Base-by-base conservation (phyloP, 2,113 vertebrate genomes). In the Pelecanoides urinatrix region DNA sequence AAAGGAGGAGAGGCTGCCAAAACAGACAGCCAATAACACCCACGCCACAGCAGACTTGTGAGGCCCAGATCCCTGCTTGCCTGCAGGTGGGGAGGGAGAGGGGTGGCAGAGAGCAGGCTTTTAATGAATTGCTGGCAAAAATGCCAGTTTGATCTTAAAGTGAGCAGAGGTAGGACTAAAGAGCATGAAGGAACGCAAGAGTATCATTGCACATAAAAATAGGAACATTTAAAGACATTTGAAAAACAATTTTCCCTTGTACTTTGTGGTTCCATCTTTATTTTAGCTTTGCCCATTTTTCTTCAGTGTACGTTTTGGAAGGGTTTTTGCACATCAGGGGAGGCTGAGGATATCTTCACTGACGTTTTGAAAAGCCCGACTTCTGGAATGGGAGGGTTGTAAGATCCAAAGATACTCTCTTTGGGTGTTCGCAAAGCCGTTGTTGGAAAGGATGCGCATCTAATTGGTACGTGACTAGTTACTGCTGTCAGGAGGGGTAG, bases 71-170 rank as follows among this genome's bases (percentile, higher is more conserved):
- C 92, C 83, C 79, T 76, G 90, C 86, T 95, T 86, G 96, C 96
- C 96, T 96, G 89, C 96, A 97, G 97, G 92, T 96, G 95, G 94
- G 94, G 94, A 94, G 95, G 89, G 94, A 97, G 72, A 73, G n/a
- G 85, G 88, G 80, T 95, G 75, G 92, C 47, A 81, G 52, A 63
- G 79, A 92, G 47, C 61, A 95, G 66, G 52, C 74, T 92, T 50
- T 55, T 49, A 94, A 89, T 89, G 84, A 95, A 87, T 76, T 72
- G 66, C 81, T 96, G 80, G 91, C 92, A 92, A 91, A 95, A 85
- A 53, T 50, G 67, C 58, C 67, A 66, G 61, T 76, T 95, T 91
- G 77, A 50, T 92, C 77, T 97, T 79, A 30, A 92, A 97, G 45
- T 44, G 81, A 95, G 77, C 94, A 94, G 77, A 90, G 84, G 74